Conservation (phyloP, 2,113 vertebrate genomes). For the Peucedramus taeniatus region DNA sequence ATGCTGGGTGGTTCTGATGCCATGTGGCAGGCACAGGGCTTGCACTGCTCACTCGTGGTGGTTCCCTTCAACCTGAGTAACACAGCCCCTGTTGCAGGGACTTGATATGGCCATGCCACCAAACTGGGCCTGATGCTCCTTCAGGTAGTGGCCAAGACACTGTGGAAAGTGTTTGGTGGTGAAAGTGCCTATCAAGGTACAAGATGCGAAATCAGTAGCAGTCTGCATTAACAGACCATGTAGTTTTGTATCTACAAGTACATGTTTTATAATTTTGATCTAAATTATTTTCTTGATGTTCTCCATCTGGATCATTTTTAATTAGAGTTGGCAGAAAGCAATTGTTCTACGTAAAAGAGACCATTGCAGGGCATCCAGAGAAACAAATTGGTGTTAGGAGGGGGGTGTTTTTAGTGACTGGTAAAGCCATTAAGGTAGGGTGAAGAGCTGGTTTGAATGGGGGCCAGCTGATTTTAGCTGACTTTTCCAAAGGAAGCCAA, state of each 20-base stretch:
- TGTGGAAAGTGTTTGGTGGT: neutral
- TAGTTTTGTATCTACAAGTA: neutral
- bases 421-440: neutral
- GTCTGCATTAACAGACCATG: neutral
- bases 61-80: neutral
- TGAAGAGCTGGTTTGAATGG: neutral
- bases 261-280: neutral
- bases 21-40: neutral
- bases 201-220: neutral
- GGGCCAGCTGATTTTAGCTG: neutral
- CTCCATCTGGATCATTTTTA: neutral
- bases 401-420: neutral
- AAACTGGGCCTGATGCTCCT: fast-evolving
- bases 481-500: neutral
- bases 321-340: neutral
- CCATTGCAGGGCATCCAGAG: neutral
- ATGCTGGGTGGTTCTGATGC: neutral
- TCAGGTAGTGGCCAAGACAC: neutral
- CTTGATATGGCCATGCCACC: neutral
- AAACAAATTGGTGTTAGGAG: neutral
- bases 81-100: fast-evolving
- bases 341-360: neutral
- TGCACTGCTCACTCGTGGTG: neutral
- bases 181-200: neutral
- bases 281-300: neutral